These are phyloP conservation scores for Onchidella celtica DNA, from an alignment of 2,888 invertebrate species.

Conservation along the genomic window DNA sequence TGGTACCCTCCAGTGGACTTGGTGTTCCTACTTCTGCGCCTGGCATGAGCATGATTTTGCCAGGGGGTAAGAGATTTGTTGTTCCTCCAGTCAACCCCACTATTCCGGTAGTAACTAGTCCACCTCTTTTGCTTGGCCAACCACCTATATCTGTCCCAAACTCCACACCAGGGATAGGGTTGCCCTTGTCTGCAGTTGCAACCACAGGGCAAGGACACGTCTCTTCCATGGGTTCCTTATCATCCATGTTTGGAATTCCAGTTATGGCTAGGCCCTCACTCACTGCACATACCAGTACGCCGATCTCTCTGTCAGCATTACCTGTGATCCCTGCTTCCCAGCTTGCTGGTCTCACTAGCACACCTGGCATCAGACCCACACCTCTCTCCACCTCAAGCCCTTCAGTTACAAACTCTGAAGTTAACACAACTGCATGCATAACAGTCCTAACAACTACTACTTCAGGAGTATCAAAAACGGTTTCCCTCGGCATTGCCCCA, in stretches of 20 bases:
- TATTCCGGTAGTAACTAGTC: neutral
- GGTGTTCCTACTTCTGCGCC: neutral
- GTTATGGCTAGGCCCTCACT: neutral
- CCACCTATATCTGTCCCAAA: neutral
- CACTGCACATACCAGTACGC: neutral
- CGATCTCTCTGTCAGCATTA: slow-evolving; percentile 13
- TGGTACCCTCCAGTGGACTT: slow-evolving; percentile 21
- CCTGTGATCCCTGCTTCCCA: slow-evolving; percentile 13
- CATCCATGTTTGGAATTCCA: slow-evolving; percentile 16
- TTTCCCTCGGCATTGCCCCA: neutral
- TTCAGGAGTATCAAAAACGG: neutral
- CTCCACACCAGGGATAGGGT: slow-evolving; percentile 20
- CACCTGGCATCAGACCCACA: neutral
- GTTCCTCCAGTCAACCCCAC: neutral
- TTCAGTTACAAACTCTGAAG: neutral
- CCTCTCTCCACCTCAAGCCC: neutral
- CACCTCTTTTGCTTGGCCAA: neutral
- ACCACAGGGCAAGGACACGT: neutral
- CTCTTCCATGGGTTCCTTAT: neutral
- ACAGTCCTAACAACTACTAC: neutral
- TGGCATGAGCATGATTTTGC: neutral
- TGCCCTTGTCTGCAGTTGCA: neutral
- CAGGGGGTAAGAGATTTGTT: slow-evolving; percentile 16
- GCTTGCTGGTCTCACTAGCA: slow-evolving; percentile 7
- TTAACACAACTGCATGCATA: neutral